A percentile compares a stretch with the other conserved stretches of the same genome.
Evolutionary conservation across 2,113 vertebrate species (phyloP).

Genomic region (Entelurus aequoreus): DNA sequence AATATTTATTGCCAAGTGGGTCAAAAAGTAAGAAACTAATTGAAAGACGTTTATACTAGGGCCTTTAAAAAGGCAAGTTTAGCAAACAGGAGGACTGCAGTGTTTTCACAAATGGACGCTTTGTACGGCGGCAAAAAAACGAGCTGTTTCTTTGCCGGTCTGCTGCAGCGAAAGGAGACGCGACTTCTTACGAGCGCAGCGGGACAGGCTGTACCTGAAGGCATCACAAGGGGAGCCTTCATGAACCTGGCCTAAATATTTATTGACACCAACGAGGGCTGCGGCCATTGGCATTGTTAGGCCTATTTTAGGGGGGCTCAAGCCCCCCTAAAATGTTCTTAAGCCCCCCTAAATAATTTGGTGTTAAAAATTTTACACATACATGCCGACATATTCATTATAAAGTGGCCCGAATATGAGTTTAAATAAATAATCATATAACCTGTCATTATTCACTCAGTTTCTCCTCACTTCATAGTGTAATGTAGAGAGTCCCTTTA

Average conservation of each 20-base stretch:
- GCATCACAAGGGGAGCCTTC: constrained; percentile 65
- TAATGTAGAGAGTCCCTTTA: no score
- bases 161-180: constrained; percentile 31
- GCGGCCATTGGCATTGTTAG: no score
- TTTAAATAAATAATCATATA: no score
- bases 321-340: no score
- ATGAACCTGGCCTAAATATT: constrained; percentile 33
- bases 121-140: constrained; percentile 66
- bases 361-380: no score
- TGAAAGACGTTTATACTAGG: constrained; percentile 62
- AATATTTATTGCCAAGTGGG: constrained; percentile 44
- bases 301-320: no score
- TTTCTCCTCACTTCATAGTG: no score
- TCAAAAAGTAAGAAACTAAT: constrained; percentile 51
- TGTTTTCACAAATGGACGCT: constrained; percentile 71
- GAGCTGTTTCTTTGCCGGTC: constrained; percentile 58
- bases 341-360: no score
- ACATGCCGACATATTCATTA: no score
- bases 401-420: no score
- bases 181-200: constrained; percentile 39
- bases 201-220: constrained; percentile 51
- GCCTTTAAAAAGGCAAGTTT: constrained; percentile 55
- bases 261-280: constrained; percentile 27
- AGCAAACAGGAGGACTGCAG: constrained; percentile 60
- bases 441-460: no score